Conservation (phyloP, 2,888 invertebrate species). For the Fabriciana adippe region DNA sequence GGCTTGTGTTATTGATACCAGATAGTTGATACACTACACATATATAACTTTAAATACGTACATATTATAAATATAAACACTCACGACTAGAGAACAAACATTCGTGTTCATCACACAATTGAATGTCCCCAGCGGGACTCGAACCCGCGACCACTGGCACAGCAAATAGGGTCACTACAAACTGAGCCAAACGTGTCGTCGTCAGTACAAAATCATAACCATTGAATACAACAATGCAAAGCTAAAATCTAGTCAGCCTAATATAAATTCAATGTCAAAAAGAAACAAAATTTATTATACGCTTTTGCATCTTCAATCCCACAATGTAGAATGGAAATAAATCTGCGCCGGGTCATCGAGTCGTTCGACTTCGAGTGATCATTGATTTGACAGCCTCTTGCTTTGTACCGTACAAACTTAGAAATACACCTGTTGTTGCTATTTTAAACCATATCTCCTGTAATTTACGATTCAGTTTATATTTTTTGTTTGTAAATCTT, state of each 20-base stretch:
- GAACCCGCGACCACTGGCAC: no score
- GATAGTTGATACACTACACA: no score
- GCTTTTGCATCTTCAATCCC: constrained; percentile 18
- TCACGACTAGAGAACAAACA: no score
- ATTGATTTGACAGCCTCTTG: constrained; percentile 51
- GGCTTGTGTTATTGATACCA: no score
- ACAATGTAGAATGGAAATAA: constrained; percentile 40
- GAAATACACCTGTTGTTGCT: neutral
- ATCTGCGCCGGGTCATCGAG: constrained; percentile 44
- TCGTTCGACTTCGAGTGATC: constrained; percentile 45
- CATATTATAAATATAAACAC: no score
- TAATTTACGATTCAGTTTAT: constrained; percentile 2
- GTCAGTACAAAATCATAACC: no score
- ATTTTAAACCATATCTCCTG: constrained; percentile 24
- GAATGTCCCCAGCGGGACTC: no score
- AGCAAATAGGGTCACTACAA: no score
- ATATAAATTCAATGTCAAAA: constrained; percentile 2
- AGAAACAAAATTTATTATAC: constrained; percentile 15
- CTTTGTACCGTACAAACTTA: constrained; percentile 30
- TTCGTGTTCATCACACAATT: no score
- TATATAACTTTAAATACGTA: no score
- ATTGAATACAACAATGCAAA: neutral
- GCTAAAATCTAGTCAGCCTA: neutral
- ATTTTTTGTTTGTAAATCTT: constrained; percentile 1
- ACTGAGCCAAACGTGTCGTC: no score